These are phyloP conservation scores for Lucilia sericata DNA, from an alignment of 1,140 invertebrate genomes.

Conservation along the genomic window DNA sequence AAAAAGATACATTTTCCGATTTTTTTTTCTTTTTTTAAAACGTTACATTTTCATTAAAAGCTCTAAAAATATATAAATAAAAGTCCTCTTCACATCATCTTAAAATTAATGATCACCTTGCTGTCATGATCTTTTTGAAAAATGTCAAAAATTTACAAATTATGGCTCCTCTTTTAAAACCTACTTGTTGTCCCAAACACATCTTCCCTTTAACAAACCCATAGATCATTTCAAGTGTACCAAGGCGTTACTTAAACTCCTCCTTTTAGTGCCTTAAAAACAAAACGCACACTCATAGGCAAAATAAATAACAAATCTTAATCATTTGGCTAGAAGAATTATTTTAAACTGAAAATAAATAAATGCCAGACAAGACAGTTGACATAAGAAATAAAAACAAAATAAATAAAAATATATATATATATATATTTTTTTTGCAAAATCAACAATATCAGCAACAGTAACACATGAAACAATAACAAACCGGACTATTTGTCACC, in stretches of 20 bases:
- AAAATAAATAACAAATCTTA: background rate
- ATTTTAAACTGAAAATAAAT: background rate
- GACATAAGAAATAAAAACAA: background rate
- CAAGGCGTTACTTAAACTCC: background rate
- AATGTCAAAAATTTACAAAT: too few species aligned
- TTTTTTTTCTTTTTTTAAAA: too few species aligned
- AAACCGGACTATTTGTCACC: conserved; percentile 26
- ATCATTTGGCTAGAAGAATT: background rate
- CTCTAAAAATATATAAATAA: too few species aligned
- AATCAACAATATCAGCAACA: background rate
- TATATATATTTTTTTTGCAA: background rate
- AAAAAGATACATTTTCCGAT: too few species aligned
- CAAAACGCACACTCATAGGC: background rate
- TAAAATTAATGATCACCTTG: too few species aligned
- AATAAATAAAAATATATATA: too few species aligned
- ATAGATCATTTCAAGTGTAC: background rate
- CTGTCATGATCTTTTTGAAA: too few species aligned
- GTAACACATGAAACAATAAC: background rate
- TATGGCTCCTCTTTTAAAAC: too few species aligned
- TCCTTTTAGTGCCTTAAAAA: background rate
- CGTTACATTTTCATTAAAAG: too few species aligned
- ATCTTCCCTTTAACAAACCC: too few species aligned
- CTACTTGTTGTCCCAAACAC: too few species aligned
- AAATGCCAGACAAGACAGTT: conserved; percentile 17
- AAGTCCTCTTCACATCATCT: too few species aligned